phyloP scores from a whole-genome alignment of 2,888 invertebrate genomes.

The Cremastinae sp. region DNA sequence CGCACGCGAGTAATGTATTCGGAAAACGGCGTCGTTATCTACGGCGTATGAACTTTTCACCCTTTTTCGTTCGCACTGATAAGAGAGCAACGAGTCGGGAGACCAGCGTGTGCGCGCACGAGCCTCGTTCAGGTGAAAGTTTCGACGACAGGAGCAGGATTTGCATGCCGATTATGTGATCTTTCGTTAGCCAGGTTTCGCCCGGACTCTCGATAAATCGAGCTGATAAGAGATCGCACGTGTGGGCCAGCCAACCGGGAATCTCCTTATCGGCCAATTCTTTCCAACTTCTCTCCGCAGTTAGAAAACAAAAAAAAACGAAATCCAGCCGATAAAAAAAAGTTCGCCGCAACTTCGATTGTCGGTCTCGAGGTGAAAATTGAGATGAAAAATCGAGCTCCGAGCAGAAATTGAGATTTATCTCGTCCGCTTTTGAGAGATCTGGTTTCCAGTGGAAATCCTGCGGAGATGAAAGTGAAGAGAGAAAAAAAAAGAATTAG shows the following conservation, averaged over 20 bases:
- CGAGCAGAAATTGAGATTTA: conserved; percentile 1
- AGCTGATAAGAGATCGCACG: conserved; percentile 37
- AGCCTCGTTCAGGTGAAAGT: conserved; percentile 50
- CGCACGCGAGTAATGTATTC: background rate
- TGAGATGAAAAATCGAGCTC: background rate
- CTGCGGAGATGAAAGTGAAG: conserved; percentile 76
- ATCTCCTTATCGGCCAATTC: background rate
- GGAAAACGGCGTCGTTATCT: conserved; percentile 25
- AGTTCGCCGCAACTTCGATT: no score
- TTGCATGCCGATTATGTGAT: conserved; percentile 55
- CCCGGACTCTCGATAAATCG: conserved; percentile 40
- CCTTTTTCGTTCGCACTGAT: conserved; percentile 38
- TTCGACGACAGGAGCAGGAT: conserved; percentile 53
- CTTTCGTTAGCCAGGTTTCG: conserved; percentile 38
- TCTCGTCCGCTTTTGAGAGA: no score
- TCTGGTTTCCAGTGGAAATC: conserved; percentile 21
- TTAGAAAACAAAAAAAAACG: background rate
- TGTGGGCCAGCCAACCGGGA: conserved; percentile 18
- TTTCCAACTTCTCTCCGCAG: no score
- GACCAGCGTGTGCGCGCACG: conserved; percentile 3
- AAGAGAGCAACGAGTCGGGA: conserved; percentile 1
- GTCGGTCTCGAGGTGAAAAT: background rate
- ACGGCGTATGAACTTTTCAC: conserved; percentile 42
- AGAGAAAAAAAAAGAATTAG: conserved; percentile 66
- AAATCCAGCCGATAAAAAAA: no score